These are phyloP conservation scores for Upupa epops DNA, from an alignment of 2,113 vertebrate genomes.

Conservation along the genomic window DNA sequence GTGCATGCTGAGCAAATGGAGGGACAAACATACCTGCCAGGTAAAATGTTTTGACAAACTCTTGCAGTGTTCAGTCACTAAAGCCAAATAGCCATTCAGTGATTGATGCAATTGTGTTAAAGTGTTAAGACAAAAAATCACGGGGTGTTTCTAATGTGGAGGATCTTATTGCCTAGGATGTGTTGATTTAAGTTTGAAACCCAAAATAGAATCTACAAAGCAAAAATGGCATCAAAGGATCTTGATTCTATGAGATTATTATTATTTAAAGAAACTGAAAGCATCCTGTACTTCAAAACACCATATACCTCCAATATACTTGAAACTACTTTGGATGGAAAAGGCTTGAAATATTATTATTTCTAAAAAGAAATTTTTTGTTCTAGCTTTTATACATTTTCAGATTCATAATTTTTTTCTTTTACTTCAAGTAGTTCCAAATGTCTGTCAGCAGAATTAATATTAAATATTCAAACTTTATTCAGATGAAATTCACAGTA, in stretches of 20 bases:
- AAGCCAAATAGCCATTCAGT: constrained; percentile 44
- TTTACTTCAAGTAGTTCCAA: not conserved
- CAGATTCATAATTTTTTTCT: not conserved
- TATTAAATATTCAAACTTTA: not conserved
- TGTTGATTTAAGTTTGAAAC: constrained; percentile 34
- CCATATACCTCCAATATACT: not conserved
- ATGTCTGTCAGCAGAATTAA: not conserved
- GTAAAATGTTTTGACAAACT: constrained; percentile 80
- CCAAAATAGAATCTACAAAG: not conserved
- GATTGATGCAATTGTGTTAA: constrained; percentile 41
- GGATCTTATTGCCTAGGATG: constrained; percentile 13
- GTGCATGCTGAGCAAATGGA: constrained; percentile 93
- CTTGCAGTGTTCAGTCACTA: constrained; percentile 50
- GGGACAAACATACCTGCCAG: constrained; percentile 91
- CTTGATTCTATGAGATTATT: not conserved
- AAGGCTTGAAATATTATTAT: not conserved
- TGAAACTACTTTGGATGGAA: not conserved
- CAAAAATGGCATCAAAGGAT: not conserved
- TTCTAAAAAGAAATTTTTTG: not conserved
- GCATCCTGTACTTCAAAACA: not conserved
- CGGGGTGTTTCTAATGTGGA: not conserved
- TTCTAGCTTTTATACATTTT: not conserved
- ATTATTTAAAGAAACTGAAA: not conserved
- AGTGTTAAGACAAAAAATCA: constrained; percentile 31
- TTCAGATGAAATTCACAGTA: not conserved